Base-by-base conservation (phyloP, 2,888 invertebrate species). In the Lithophane leautieri region DNA sequence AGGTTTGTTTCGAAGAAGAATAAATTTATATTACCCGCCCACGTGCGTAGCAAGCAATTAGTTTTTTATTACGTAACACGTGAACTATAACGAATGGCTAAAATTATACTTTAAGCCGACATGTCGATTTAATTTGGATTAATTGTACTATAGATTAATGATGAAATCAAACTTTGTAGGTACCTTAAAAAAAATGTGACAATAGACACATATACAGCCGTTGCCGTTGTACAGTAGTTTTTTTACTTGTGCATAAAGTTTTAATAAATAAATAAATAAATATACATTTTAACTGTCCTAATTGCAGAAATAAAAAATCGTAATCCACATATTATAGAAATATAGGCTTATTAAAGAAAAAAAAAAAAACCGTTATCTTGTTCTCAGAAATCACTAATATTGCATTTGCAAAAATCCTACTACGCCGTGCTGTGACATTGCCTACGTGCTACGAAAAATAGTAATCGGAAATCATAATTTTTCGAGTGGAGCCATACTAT, bases 1-100 rank as follows among this genome's bases (percentile, higher is more conserved):
- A 82, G 79, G 83, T 83, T 84, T 83, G 75, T 81, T 86, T 79
- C 68, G 22, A 73, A 79, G 77, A 79, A 79, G 80, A 85, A 83
- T 86, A 83, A 83, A 86, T 81, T 83, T 81, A 79, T 79, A 86
- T 74, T 83, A 75, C 73, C 75, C 85, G 72, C 86, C 86, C 82
- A 88, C 88, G 84, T 82, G 81, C 73, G 75, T 74, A 76, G 68
- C 44, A 68, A 79, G 78, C 76, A 79, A 88, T 88, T 86, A 85
- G 79, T 78, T 86, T 88, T 87, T 88, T 88, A 79, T 77, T 77
- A 68, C 54, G 54, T 56, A 65, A 67, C 72, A 84, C 84, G 63
- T 72, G 78, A 77, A 75, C 66, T 84, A 80, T 86, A 80, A 78
- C 79, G 68, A 60, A 61, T 74, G 34, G 63, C 54, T 85, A 67